Conservation (phyloP, 2,797 vertebrate species). For the Gymnoscopelus microlampas region DNA sequence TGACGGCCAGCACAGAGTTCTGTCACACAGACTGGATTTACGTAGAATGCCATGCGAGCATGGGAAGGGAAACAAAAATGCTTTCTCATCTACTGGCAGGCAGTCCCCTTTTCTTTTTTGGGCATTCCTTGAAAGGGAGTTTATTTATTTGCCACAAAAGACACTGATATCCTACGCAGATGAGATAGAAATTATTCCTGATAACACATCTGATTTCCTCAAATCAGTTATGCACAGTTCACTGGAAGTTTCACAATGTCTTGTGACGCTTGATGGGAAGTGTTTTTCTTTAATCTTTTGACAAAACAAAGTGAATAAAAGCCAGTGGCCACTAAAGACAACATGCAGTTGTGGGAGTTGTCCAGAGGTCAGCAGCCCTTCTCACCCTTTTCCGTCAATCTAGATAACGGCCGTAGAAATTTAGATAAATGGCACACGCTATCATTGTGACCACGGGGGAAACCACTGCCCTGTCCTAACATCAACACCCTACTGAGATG, state of each 20-base stretch:
- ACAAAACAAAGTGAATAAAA: conserved; percentile 8
- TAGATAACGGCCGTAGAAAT: background rate
- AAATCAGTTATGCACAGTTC: background rate
- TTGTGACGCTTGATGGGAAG: background rate
- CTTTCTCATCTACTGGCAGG: conserved; percentile 50
- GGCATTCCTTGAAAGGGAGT: conserved; percentile 4
- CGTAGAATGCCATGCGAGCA: conserved; percentile 45
- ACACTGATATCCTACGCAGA: background rate
- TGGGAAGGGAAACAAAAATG: conserved; percentile 65
- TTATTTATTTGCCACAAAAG: conserved; percentile 19
- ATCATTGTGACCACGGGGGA: conserved; percentile 25
- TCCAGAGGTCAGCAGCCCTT: background rate
- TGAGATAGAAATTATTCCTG: background rate
- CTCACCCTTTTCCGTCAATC: conserved; percentile 6
- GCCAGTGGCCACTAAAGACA: background rate
- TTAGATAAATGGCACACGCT: conserved; percentile 7
- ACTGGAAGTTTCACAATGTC: background rate
- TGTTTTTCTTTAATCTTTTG: background rate
- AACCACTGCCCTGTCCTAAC: conserved; percentile 34
- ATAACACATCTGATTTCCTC: background rate
- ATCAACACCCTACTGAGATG: conserved; percentile 21
- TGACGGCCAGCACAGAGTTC: conserved; percentile 28
- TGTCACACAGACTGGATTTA: conserved; percentile 58
- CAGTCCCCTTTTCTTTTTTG: conserved; percentile 24
- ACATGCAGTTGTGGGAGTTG: background rate